Base-by-base conservation (phyloP, 2,113 vertebrate species). In the Siniperca knerii region DNA sequence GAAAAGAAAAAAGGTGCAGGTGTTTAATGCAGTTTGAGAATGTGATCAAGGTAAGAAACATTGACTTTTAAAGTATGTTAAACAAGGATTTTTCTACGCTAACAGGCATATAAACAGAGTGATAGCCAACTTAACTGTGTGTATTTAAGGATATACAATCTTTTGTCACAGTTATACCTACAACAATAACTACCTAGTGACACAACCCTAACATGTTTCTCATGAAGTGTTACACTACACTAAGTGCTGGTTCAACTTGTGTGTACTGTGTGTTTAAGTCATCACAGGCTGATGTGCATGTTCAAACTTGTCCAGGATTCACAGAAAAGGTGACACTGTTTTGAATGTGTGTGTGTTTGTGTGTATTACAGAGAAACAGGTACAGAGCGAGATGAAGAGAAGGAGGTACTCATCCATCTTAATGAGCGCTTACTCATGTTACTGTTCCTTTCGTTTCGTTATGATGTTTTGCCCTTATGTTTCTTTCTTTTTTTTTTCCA, bases 221-320 rank as follows among this genome's bases (percentile, higher is more conserved):
- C 79, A 68, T 89, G 79, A 91, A 73, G 57, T 75, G 48, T 62
- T 76, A 52, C 73, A 64, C 52, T 69, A 0, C 35, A 7, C 65
- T 48, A 44, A 82, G 90, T 77, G 82, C 83, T 42, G 88, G 90
- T 92, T 89, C 69, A 68, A 81, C 86, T 55, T 23, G 80, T 82
- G 72, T 75, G 35, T 46, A 23, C 69, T 25, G 77, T 70, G 87
- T 82, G 55, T 71, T 83, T 61, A 23, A 77, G 48, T 89, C 74
- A 66, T 83, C 71, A 66, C 12, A 0, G 77, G 67, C 55, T 2
- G 0, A 2, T 12, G 15, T 75, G 58, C 92, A 10, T 79, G 93
- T 90, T 81, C 82, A 46, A 72, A 90, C 93, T 82, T 77, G 93
- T 90, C 81, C 55, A 11, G 72, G 33, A 84, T 75, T 83, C 72